Conservation (phyloP, 2,113 vertebrate species). For the Corythoichthys intestinalis region DNA sequence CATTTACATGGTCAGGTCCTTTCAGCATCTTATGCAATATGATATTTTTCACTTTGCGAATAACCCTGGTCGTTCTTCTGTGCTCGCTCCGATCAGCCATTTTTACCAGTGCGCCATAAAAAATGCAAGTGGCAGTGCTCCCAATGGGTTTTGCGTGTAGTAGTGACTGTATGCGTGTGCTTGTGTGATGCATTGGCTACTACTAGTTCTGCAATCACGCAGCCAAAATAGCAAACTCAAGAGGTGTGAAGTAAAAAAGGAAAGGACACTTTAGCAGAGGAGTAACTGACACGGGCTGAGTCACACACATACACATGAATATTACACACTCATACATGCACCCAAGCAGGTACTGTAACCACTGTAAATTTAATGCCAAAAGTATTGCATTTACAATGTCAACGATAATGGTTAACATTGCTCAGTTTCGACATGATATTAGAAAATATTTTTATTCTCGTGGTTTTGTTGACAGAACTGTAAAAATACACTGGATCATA, state of each 20-base stretch:
- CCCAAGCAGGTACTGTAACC: constrained; percentile 6
- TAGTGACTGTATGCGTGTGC: constrained; percentile 13
- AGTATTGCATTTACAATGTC: background rate
- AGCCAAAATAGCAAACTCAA: constrained; percentile 65
- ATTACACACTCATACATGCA: constrained; percentile 18
- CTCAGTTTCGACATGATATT: background rate
- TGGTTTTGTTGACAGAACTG: background rate
- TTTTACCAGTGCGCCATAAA: constrained; percentile 49
- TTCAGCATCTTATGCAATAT: constrained; percentile 68
- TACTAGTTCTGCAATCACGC: constrained; percentile 61
- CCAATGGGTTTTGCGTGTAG: constrained; percentile 51
- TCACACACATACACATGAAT: constrained; percentile 45
- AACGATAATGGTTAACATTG: background rate
- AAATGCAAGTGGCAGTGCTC: constrained; percentile 58
- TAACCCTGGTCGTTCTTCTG: constrained; percentile 71
- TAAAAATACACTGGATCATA: background rate
- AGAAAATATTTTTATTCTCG: background rate
- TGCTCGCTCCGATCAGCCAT: constrained; percentile 46
- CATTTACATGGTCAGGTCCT: constrained; percentile 64
- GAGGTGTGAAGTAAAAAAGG: constrained; percentile 71
- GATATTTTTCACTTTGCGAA: constrained; percentile 75
- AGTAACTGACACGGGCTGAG: constrained; percentile 69
- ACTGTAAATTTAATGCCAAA: too few relatives aligned
- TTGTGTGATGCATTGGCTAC: constrained; percentile 41
- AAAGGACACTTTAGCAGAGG: constrained; percentile 68